Evolutionary conservation across 2,797 vertebrate species (phyloP).

Genomic region (Heteromormyrus szaboi): DNA sequence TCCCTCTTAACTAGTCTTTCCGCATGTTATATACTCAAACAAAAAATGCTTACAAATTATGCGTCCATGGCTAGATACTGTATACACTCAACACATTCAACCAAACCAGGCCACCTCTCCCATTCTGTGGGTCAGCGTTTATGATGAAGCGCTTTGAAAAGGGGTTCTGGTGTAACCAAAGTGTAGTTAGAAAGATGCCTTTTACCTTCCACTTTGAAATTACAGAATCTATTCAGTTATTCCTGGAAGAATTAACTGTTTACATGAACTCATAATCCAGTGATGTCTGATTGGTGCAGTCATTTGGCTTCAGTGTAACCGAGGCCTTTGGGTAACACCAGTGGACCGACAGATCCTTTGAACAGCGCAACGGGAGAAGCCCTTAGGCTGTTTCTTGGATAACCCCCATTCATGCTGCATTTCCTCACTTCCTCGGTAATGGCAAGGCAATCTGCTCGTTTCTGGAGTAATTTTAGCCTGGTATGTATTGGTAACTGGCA

Average conservation of each 20-base stretch:
- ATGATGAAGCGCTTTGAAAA: not conserved
- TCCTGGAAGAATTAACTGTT: slow-evolving; percentile 3
- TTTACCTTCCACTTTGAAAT: not conserved
- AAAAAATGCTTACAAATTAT: not conserved
- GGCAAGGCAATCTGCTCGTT: slow-evolving; percentile 9
- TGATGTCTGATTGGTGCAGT: slow-evolving; percentile 33
- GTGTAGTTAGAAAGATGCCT: not conserved
- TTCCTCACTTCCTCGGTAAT: slow-evolving; percentile 21
- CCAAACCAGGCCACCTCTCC: not conserved
- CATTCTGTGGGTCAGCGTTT: not conserved
- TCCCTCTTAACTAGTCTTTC: not conserved
- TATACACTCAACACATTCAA: not conserved
- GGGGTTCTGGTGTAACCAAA: not conserved
- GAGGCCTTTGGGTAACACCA: slow-evolving; percentile 39
- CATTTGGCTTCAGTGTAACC: slow-evolving; percentile 39
- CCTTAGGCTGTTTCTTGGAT: slow-evolving; percentile 33
- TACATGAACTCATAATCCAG: slow-evolving; percentile 22
- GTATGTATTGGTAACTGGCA: not conserved
- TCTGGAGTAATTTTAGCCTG: not conserved
- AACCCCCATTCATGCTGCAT: slow-evolving; percentile 31
- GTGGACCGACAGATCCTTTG: slow-evolving; percentile 36
- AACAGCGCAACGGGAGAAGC: slow-evolving; percentile 27
- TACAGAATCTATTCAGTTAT: not conserved
- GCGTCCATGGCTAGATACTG: not conserved
- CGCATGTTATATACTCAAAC: not conserved